Evolutionary conservation across 2,888 invertebrate species (phyloP), one percentile per base, ranked within the genome.

Genomic region (Lepidocyrtoides sp.): DNA sequence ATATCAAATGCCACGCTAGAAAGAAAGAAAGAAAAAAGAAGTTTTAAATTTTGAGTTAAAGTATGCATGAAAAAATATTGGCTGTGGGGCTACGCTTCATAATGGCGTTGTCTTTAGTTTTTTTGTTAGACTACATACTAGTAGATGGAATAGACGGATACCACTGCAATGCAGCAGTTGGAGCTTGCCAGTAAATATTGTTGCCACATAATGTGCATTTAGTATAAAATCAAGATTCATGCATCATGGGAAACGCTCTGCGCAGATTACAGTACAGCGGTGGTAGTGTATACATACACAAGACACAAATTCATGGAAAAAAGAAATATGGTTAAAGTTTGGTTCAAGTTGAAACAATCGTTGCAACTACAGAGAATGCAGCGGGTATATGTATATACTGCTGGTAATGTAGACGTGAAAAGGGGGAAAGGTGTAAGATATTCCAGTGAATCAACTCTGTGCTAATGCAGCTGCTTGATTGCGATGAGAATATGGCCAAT

Each of bases 21-120:
- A 36, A 54, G 41, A 32, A 29, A n/a, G 2, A 51, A 20, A 44
- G 77, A 26, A 36, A 51, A 69, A 51, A 60, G 51, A 79, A 66
- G 63, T 79, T 88, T 66, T 81, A 81, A 79, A 81, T 88, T 79
- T 66, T 81, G 20, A 63, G 81, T 66, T 66, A 36, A 88, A 87
- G 48, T 77, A 87, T 87, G 77, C 77, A 87, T 63, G 66, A 77
- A 77, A 60, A 69, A 32, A 17, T 41, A 54, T n/a, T 66, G 32
- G 32, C 66, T 66, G 14, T 66, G n/a, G 29, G 7, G 2, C 20
- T 5, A 8, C 3, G 36, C 36, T 36, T 5, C 36, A 8, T 8
- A 8, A 8, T 8, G 51, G 51, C 17, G 5, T 51, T 51, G n/a
- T 1, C 4, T 51, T 51, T n/a, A 17, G 17, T 17, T 51, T 51